phyloP scores from a whole-genome alignment of 2,113 vertebrate species.

The Nansenia antarctica region DNA sequence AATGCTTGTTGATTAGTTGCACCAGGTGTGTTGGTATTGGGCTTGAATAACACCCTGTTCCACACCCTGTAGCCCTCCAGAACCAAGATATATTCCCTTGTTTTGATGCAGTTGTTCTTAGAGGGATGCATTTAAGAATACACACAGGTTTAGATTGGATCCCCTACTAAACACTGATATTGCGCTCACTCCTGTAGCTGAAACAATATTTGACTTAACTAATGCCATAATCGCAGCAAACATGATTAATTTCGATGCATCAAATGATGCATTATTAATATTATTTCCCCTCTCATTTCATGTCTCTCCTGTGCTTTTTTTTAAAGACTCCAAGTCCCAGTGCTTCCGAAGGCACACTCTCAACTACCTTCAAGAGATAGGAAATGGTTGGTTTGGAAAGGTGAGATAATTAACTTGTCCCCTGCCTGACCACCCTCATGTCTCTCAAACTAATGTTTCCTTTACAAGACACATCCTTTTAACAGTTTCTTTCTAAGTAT shows the following conservation, averaged over 20 bases:
- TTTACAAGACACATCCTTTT: neutral
- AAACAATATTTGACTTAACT: neutral
- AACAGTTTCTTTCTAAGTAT: neutral
- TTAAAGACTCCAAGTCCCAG: conserved; percentile 77
- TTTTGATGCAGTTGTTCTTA: no score
- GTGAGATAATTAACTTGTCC: conserved; percentile 55
- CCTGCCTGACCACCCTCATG: neutral
- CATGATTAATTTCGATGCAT: neutral
- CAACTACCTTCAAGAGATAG: conserved; percentile 92
- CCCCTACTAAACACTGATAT: no score
- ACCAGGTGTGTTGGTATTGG: no score
- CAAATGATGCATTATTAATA: neutral
- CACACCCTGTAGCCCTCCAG: no score
- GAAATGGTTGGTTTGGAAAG: conserved; percentile 94
- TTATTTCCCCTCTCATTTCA: conserved; percentile 23
- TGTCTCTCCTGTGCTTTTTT: conserved; percentile 21
- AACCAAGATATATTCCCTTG: no score
- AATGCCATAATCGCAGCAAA: neutral
- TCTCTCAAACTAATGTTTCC: neutral
- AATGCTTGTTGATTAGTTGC: no score
- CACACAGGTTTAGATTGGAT: no score
- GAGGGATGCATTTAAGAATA: no score
- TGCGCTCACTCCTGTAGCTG: no score
- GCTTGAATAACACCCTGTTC: no score
- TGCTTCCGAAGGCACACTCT: conserved; percentile 87